Conservation (phyloP, 2,113 vertebrate genomes). For the Alosa alosa region DNA sequence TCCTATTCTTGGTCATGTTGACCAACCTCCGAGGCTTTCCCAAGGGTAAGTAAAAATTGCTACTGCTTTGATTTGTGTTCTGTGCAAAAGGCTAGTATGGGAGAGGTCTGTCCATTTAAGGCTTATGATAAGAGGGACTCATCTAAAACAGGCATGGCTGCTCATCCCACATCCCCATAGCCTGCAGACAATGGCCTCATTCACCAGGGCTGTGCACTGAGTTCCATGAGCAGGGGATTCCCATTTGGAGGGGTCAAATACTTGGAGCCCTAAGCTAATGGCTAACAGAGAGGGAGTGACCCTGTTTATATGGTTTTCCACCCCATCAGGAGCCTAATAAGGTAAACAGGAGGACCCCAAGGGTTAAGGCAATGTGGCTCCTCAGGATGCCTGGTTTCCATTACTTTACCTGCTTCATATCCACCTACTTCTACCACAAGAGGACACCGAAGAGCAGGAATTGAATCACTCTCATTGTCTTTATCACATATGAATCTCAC, state of each 20-base stretch:
- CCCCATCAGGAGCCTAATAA: background rate
- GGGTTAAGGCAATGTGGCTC: background rate
- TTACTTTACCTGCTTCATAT: background rate
- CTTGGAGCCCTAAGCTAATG: conserved; percentile 47
- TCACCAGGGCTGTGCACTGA: conserved; percentile 43
- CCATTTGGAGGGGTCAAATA: conserved; percentile 58
- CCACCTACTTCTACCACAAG: background rate
- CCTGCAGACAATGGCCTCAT: conserved; percentile 53
- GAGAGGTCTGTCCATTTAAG: conserved; percentile 18
- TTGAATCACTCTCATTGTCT: background rate
- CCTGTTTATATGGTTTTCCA: background rate
- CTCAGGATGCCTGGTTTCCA: background rate
- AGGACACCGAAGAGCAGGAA: background rate
- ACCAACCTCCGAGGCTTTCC: background rate
- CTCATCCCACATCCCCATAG: conserved; percentile 43
- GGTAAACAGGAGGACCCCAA: background rate
- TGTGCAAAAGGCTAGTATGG: background rate
- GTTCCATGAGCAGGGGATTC: conserved; percentile 53
- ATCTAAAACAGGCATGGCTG: conserved; percentile 43
- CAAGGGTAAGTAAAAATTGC: background rate
- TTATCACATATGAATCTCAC: background rate
- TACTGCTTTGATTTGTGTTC: background rate
- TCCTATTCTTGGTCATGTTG: background rate
- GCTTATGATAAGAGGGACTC: conserved; percentile 36
- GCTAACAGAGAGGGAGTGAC: conserved; percentile 36